Base-by-base conservation (phyloP, 2,888 invertebrate genomes). In the Zygothrica quintamaculata region DNA sequence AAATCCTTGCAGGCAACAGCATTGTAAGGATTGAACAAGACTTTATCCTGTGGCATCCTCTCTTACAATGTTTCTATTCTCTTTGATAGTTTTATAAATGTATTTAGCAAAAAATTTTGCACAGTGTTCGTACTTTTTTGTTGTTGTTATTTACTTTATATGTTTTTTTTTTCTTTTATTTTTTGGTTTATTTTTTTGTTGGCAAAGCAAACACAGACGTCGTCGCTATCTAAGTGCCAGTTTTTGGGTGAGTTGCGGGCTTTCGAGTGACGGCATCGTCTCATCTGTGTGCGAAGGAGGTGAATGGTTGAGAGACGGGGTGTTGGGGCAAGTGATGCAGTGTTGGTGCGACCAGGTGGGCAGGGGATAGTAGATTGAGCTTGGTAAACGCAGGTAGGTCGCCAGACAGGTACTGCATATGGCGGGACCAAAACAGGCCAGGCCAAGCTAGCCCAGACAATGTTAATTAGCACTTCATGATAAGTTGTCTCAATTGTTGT, bases 401-500 rank as follows among this genome's bases (percentile, higher is more conserved):
- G 69, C 77, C 73, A 80, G 72, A 66, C 73, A 74, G 55, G 60
- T 44, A 50, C 48, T 59, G 33, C 50, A 69, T 61, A 62, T 58
- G 66, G 72, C 46, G 58, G 42, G 62, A 43, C 53, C 60, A 36
- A 55, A 48, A 51, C 56, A 34, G 50, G 33, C 26, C 33, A 9
- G 42, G 50, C 67, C 56, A 34, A 46, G 33, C 26, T 26, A 9
- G 42, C 53, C 67, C 80, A 87, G 84, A 84, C 86, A 86, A 80
- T 77, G 84, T 87, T 85, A 85, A 87, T 85, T 85, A 85, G 78
- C 84, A 85, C 84, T 86, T 86, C 65, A 77, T 80, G 82, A 82
- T 84, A 82, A 84, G 84, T 84, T 84, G 85, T 80, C 87, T 82
- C 84, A 79, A 80, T 37, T 42, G 51, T 37, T 44, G 46, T 57